Percentiles rank a stretch among this genome's conserved stretches.
These are phyloP conservation scores for Protobothrops flavoviridis DNA, from an alignment of 2,113 vertebrate species.

Conservation along the genomic window DNA sequence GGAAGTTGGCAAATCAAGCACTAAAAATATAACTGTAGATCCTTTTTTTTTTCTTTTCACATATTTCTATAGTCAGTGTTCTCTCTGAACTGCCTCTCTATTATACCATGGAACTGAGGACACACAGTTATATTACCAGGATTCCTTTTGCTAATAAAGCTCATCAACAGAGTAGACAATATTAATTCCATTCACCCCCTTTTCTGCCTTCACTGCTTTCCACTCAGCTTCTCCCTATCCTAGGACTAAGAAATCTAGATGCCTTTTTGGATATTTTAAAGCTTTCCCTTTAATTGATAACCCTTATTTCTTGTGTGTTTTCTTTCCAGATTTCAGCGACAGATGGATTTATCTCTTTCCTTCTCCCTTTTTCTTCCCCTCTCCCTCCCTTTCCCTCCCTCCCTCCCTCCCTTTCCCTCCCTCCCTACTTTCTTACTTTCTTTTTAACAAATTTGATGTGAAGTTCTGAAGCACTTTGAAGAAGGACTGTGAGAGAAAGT, in stretches of 20 bases:
- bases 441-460: slow-evolving; percentile 56
- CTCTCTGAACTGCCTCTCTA: slow-evolving; percentile 4
- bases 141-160: slow-evolving; percentile 39
- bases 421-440: slow-evolving; percentile 35
- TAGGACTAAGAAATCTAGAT: slow-evolving; percentile 32
- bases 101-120: slow-evolving; percentile 25
- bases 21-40: background rate
- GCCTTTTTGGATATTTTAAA: slow-evolving; percentile 39
- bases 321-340: slow-evolving; percentile 75
- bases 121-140: background rate
- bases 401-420: background rate
- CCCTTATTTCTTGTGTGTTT: slow-evolving; percentile 60
- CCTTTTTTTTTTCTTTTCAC: background rate
- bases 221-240: slow-evolving; percentile 28
- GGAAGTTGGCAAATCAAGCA: slow-evolving; percentile 22
- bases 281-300: slow-evolving; percentile 48
- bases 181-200: slow-evolving; percentile 6
- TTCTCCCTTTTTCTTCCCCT: slow-evolving; percentile 37
- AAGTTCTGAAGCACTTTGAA: slow-evolving; percentile 63
- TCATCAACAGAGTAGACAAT: slow-evolving; percentile 41
- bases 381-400: slow-evolving; percentile 26
- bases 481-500: slow-evolving; percentile 7
- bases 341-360: slow-evolving; percentile 66
- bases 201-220: background rate
- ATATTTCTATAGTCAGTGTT: background rate